These are phyloP conservation scores for Archaeoteleia sp. DNA, from an alignment of 2,888 invertebrate genomes.

Conservation along the genomic window DNA sequence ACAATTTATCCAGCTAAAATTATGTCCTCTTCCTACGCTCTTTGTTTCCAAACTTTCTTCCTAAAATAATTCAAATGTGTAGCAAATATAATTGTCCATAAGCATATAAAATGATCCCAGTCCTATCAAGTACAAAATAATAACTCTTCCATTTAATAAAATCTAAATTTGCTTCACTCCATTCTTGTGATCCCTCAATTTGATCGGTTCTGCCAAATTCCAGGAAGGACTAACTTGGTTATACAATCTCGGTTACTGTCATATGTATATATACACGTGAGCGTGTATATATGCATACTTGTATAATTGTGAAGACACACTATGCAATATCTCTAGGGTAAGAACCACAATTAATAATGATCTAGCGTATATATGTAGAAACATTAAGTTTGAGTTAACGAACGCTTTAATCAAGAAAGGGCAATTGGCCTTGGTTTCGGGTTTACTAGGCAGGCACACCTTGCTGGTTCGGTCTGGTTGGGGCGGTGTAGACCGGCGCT, in stretches of 20 bases:
- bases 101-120: too few species aligned
- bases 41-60: too few species aligned
- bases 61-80: too few species aligned
- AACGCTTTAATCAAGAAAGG: constrained; percentile 74
- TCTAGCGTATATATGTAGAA: constrained; percentile 68
- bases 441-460: constrained; percentile 74
- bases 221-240: constrained; percentile 56
- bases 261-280: constrained; percentile 36
- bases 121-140: too few species aligned
- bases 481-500: constrained; percentile 75
- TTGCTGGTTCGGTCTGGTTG: constrained; percentile 75
- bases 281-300: constrained; percentile 52
- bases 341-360: constrained; percentile 63
- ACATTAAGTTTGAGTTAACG: constrained; percentile 73
- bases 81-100: too few species aligned
- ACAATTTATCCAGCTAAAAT: too few species aligned
- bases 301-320: constrained; percentile 62
- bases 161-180: too few species aligned
- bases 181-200: too few species aligned
- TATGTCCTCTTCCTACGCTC: too few species aligned
- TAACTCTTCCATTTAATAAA: too few species aligned
- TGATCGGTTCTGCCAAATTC: constrained; percentile 60
- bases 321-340: constrained; percentile 62
- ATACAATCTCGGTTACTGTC: constrained; percentile 45
- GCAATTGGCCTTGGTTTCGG: constrained; percentile 72